Base-by-base conservation (phyloP, 2,888 invertebrate genomes). In the Hydrotaea cyrtoneurina region DNA sequence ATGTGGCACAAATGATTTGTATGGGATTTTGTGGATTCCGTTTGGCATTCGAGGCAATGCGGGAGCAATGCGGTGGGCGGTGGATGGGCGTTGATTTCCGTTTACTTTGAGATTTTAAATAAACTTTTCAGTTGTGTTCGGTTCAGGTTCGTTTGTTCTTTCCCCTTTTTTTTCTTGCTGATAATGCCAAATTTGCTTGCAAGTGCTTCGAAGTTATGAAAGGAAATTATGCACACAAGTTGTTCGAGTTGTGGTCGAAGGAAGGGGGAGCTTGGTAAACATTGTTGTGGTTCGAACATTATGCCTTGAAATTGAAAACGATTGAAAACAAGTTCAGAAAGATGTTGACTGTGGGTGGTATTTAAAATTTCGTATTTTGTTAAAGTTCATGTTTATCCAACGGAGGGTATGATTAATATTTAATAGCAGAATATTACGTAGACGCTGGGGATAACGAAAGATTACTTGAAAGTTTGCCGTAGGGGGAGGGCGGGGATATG, bases 391-490 rank as follows among this genome's bases (percentile, higher is more conserved):
- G 64, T 64, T 64, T 64, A 36, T 10, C 26, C 64, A 64, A 31
- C 10, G 17, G 39, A 21, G 72, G 15, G 72, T 57, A 73, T 73
- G 55, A 73, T 73, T 73, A 73, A 73, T 57, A 73, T 73, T 57
- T 55, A 57, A 55, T 73, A 57, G 19, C 46, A 11, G 55, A n/a
- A 53, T 53, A 73, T 57, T 55, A 57, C 31, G 39, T 73, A 73
- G 36, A 73, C 55, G 72, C 10, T 17, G 4, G 39, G 39, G 11
- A 8, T 8, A 39, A 10, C 39, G 7, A 39, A 39, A 3, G 39
- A 39, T 39, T 5, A 19, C 2, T 50, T 10, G 50, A 50, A n/a
- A 50, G 13, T 50, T 50, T 2, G 15, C n/a, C 3, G 31, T 31
- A 7, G 31, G 31, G 31, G 3, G 7, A n/a, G n/a, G n/a, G n/a